These are phyloP conservation scores for Loris lydekkerianus DNA, from an alignment of 2,797 vertebrate genomes.

Conservation along the genomic window DNA sequence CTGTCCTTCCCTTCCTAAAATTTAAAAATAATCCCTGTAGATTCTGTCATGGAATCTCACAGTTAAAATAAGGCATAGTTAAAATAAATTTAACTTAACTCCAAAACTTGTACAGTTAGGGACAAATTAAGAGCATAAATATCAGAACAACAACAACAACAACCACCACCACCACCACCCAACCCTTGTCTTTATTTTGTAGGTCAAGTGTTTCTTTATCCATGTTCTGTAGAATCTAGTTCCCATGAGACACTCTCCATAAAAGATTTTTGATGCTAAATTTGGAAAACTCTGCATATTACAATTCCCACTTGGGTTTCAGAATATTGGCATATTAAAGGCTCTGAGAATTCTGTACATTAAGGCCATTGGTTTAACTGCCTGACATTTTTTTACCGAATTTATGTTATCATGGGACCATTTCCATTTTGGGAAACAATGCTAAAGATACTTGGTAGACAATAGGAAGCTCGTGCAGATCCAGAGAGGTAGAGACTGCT, in stretches of 20 bases:
- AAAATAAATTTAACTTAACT: neutral
- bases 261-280: neutral
- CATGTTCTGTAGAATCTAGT: neutral
- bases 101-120: neutral
- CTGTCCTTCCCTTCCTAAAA: neutral
- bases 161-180: no score
- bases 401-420: neutral
- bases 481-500: neutral
- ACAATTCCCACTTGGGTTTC: neutral
- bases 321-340: neutral
- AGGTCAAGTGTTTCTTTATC: neutral
- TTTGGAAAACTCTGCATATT: neutral
- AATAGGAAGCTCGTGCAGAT: neutral
- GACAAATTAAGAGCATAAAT: neutral
- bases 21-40: conserved; percentile 40
- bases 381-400: conserved; percentile 1
- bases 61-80: conserved; percentile 26
- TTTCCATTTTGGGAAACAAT: neutral
- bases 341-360: neutral
- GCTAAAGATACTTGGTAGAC: neutral
- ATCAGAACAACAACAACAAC: neutral
- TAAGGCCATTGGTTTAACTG: neutral
- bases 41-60: conserved; percentile 2
- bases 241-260: neutral
- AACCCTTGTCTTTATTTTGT: neutral